These are phyloP conservation scores for Zeuzera pyrina DNA, from an alignment of 2,888 invertebrate genomes.

Conservation along the genomic window DNA sequence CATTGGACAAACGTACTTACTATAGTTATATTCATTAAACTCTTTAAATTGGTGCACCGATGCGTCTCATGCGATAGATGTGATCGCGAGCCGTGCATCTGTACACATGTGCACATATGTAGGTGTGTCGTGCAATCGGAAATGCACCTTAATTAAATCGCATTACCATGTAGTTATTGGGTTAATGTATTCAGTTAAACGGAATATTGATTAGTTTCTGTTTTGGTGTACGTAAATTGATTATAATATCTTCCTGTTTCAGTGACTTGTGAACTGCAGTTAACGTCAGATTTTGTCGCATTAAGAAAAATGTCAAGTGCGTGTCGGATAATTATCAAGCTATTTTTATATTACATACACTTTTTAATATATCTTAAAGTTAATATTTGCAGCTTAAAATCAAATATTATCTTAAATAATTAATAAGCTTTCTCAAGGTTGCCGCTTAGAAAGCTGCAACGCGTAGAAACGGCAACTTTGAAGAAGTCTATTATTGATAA, in stretches of 20 bases:
- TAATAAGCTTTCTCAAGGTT: too few relatives aligned
- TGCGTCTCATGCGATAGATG: conserved; percentile 47
- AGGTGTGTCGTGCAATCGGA: conserved; percentile 35
- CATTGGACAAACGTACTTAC: conserved; percentile 38
- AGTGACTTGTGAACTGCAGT: too few relatives aligned
- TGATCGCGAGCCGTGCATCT: conserved; percentile 51
- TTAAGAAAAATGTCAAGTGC: too few relatives aligned
- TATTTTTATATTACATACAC: too few relatives aligned
- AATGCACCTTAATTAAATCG: conserved; percentile 46
- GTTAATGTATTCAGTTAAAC: conserved; percentile 29
- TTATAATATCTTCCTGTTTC: conserved; percentile 3
- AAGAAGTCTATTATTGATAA: too few relatives aligned
- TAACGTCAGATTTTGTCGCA: too few relatives aligned
- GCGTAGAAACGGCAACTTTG: too few relatives aligned
- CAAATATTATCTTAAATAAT: too few relatives aligned
- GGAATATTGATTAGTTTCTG: conserved; percentile 22
- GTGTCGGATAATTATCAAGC: too few relatives aligned
- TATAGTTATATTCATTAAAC: conserved; percentile 26
- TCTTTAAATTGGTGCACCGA: conserved; percentile 43
- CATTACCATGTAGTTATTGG: conserved; percentile 32
- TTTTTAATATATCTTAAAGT: too few relatives aligned
- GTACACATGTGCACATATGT: conserved; percentile 17
- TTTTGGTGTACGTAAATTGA: conserved; percentile 16
- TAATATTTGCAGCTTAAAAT: too few relatives aligned
- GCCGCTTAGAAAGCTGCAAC: too few relatives aligned